phyloP scores from a whole-genome alignment of 2,113 vertebrate species.

The Corythaixoides concolor region DNA sequence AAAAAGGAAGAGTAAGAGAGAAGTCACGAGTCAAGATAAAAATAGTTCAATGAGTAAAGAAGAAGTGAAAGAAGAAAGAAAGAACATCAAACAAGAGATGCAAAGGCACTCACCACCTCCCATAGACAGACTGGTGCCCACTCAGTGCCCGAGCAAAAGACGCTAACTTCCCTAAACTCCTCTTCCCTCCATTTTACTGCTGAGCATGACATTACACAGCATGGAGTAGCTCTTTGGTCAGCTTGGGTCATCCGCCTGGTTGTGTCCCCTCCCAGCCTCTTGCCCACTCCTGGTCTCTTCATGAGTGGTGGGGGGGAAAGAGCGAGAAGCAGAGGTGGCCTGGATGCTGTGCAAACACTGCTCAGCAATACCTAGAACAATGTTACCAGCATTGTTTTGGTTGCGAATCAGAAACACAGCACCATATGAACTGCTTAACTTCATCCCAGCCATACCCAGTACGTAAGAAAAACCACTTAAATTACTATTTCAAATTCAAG shows the following conservation, averaged over 20 bases:
- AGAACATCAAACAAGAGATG: fast-evolving
- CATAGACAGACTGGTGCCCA: background rate
- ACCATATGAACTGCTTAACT: background rate
- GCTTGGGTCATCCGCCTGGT: background rate
- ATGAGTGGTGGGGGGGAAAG: background rate
- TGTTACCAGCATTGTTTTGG: background rate
- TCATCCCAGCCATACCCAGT: background rate
- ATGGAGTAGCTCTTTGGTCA: background rate
- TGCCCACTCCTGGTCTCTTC: background rate
- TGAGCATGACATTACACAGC: background rate
- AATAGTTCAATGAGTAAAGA: background rate
- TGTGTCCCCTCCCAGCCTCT: background rate
- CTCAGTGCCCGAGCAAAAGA: background rate
- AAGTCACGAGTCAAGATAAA: background rate
- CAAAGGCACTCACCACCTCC: background rate
- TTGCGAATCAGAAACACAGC: background rate
- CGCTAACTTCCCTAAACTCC: background rate
- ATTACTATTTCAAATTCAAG: too few relatives aligned
- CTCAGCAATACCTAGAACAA: background rate
- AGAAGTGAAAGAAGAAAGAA: background rate
- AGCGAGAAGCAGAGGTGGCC: background rate
- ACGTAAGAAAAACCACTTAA: too few relatives aligned
- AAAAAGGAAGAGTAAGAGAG: background rate
- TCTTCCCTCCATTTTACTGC: background rate
- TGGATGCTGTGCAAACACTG: background rate